Evolutionary conservation across 2,888 invertebrate species (phyloP).

Genomic region (Ophion ventricosus): DNA sequence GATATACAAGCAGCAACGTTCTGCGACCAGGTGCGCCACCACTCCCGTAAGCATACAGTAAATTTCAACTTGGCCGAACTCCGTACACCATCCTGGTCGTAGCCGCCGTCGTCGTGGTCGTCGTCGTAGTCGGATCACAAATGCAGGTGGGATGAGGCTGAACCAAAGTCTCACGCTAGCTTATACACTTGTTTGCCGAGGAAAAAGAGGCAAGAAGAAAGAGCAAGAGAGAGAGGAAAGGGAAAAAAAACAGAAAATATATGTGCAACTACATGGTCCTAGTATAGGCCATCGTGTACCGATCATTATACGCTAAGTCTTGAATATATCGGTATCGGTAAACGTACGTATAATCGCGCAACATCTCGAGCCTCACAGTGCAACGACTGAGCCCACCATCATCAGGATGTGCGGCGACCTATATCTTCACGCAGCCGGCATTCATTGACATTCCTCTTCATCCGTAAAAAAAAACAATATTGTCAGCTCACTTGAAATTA

Average conservation of each 20-base stretch:
- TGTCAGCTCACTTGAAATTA: not conserved
- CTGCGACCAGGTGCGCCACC: slow-evolving; percentile 75
- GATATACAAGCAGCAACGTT: slow-evolving; percentile 56
- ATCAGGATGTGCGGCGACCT: not conserved
- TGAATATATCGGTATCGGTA: slow-evolving; percentile 71
- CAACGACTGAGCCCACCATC: slow-evolving; percentile 47
- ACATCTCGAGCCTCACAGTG: slow-evolving; percentile 20
- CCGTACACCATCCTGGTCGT: slow-evolving; percentile 61
- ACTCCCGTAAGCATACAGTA: slow-evolving; percentile 77
- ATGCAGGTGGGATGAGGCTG: slow-evolving; percentile 49
- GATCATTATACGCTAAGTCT: slow-evolving; percentile 76
- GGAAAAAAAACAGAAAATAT: slow-evolving; percentile 43
- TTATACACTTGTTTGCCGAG: slow-evolving; percentile 46
- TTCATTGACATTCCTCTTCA: slow-evolving; percentile 4
- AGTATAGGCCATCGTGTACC: slow-evolving; percentile 55
- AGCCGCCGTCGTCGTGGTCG: slow-evolving; percentile 32
- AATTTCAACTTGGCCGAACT: slow-evolving; percentile 78
- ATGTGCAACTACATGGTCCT: slow-evolving; percentile 49
- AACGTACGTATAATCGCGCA: slow-evolving; percentile 4
- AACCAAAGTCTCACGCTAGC: slow-evolving; percentile 43
- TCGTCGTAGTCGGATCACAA: slow-evolving; percentile 52
- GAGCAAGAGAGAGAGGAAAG: slow-evolving; percentile 35
- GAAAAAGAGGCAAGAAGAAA: slow-evolving; percentile 31
- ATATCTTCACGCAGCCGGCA: slow-evolving; percentile 1
- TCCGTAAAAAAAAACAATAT: not conserved